Evolutionary conservation across 2,113 vertebrate species (phyloP).

Genomic region (Salminus brasiliensis): DNA sequence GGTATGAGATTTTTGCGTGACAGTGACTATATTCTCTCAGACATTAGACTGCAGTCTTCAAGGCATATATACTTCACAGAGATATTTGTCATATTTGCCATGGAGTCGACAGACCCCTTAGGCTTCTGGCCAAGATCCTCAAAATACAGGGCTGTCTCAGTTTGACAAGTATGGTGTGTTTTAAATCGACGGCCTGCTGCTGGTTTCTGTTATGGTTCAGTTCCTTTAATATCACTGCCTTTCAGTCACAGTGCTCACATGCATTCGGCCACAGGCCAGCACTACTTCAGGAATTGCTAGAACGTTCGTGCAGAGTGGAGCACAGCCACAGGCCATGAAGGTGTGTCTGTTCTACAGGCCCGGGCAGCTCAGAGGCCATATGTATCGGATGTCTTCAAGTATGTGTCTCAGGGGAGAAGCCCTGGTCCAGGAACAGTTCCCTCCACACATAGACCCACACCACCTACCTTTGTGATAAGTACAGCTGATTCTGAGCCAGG

Average conservation of each 20-base stretch:
- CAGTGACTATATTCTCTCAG: too few relatives aligned
- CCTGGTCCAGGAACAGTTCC: neutral
- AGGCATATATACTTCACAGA: too few relatives aligned
- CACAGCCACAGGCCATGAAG: slow-evolving; percentile 57
- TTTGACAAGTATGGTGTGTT: neutral
- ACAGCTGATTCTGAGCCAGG: neutral
- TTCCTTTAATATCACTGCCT: neutral
- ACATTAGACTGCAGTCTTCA: too few relatives aligned
- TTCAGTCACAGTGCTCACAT: neutral
- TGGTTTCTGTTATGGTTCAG: slow-evolving; percentile 11
- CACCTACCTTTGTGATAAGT: neutral
- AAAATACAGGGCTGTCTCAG: neutral
- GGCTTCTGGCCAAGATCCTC: neutral
- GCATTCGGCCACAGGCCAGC: neutral
- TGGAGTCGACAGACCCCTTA: neutral
- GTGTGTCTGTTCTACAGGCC: slow-evolving; percentile 60
- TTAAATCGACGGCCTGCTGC: neutral
- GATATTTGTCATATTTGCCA: neutral
- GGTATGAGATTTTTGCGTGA: too few relatives aligned
- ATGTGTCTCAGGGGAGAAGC: neutral
- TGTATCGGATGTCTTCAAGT: neutral
- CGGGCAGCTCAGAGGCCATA: slow-evolving; percentile 49
- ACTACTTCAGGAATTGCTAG: neutral
- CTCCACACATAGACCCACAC: neutral
- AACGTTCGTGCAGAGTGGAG: slow-evolving; percentile 25